Base-by-base conservation (phyloP, 1,140 invertebrate species). In the Bactericera cockerelli region DNA sequence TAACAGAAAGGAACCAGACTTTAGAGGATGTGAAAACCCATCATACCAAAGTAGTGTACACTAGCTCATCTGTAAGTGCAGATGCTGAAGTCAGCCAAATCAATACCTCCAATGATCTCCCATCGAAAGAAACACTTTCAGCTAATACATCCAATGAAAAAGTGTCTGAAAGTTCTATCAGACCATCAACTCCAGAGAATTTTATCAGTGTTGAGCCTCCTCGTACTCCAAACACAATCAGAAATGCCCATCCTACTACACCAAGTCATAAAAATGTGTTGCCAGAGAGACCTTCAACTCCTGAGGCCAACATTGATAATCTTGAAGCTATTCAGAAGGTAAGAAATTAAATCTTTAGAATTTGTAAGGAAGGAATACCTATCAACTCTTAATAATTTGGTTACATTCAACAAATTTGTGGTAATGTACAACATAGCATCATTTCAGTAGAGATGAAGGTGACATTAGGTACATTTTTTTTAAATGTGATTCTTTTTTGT, bases 261-360 rank as follows among this genome's bases (percentile, higher is more conserved):
- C 42, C 42, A 49, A 49, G 42, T 16, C 42, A 49, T n/a, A 49
- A 49, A 49, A 49, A 49, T 49, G 42, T 49, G 42, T 8, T 49
- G 4, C 42, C 42, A 10, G 42, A 16, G 42, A 49, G 42, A n/a
- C 42, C 42, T 49, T 49, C 42, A 10, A 49, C 42, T 22, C 42
- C 42, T n/a, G 42, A 49, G 22, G 4, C 42, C 22, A 49, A 49
- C n/a, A 16, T 22, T 4, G 42, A 49, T 6, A 16, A 4, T 19
- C 22, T 49, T 6, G 42, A 49, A 22, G 42, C n/a, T 22, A 16
- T 49, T 49, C 42, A 49, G 42, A 49, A 49, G 22, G 42, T 49
- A 49, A 49, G n/a, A 10, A 19, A 31, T n/a, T n/a, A n/a, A n/a
- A n/a, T n/a, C n/a, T n/a, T n/a, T n/a, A n/a, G n/a, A n/a, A n/a